Evolutionary conservation across 2,888 invertebrate genomes (phyloP).

Genomic region (Dasypogon diadema): DNA sequence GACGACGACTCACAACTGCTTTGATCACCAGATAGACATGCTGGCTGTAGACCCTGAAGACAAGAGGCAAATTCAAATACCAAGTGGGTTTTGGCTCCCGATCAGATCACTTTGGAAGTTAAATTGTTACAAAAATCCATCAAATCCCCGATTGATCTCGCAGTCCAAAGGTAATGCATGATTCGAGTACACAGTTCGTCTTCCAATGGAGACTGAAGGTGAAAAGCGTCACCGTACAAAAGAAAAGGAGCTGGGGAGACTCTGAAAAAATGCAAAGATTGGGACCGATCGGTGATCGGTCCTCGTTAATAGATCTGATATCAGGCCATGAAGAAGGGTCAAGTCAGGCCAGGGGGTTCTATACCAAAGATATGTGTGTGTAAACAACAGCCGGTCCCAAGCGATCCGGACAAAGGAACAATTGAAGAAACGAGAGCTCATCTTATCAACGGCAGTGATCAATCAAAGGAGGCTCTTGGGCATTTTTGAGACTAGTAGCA

Average conservation of each 20-base stretch:
- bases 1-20: neutral
- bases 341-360: neutral
- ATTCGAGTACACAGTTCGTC: too few relatives aligned
- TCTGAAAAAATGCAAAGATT: constrained; percentile 33
- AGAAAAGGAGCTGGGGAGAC: too few relatives aligned
- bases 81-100: neutral
- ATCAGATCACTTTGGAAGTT: constrained; percentile 30
- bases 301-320: constrained; percentile 35
- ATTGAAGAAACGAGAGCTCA: constrained; percentile 18
- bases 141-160: constrained; percentile 31
- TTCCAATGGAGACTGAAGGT: too few relatives aligned
- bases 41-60: neutral
- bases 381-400: neutral
- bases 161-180: too few relatives aligned
- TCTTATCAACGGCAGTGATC: constrained; percentile 4
- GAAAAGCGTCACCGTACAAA: too few relatives aligned
- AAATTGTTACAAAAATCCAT: constrained; percentile 48
- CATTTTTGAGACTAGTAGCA: neutral
- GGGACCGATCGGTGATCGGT: constrained; percentile 1
- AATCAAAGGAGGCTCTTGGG: neutral
- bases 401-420: neutral
- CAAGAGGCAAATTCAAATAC: neutral
- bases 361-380: neutral
- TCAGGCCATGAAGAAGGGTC: neutral
- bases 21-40: constrained; percentile 1